Conservation (phyloP, 2,888 invertebrate species). For the Pegoplata infirma region DNA sequence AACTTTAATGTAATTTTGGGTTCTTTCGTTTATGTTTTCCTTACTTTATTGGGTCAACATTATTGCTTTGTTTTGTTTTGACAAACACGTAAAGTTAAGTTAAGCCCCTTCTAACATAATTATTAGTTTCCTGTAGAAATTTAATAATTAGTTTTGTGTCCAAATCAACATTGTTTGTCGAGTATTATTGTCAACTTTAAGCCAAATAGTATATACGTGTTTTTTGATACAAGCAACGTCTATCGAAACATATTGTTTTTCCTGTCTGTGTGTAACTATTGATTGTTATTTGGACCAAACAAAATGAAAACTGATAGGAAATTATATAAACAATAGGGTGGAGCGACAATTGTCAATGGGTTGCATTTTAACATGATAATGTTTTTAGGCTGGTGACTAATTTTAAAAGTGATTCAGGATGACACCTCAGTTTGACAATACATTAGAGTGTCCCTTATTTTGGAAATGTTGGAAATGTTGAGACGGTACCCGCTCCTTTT, state of each 20-base stretch:
- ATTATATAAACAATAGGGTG: no score
- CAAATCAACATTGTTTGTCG: background rate
- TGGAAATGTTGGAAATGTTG: no score
- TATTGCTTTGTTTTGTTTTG: background rate
- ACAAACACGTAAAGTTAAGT: constrained; percentile 15
- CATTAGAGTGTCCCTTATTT: no score
- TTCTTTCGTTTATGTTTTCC: no score
- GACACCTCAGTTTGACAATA: no score
- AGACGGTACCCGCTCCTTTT: no score
- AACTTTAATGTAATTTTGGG: no score
- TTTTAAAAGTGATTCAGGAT: no score
- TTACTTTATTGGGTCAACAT: no score
- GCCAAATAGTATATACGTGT: constrained; percentile 26
- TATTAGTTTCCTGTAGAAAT: constrained; percentile 14
- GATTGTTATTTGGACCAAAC: background rate
- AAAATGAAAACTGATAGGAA: background rate
- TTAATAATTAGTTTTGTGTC: constrained; percentile 1
- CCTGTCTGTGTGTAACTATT: background rate
- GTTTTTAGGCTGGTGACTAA: no score
- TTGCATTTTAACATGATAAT: no score
- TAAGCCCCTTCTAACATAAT: constrained; percentile 1
- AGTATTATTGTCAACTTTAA: constrained; percentile 23
- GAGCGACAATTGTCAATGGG: no score
- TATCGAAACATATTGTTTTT: constrained; percentile 1
- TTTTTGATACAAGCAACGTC: background rate